These are phyloP conservation scores for Apaloderma vittatum DNA, from an alignment of 2,113 vertebrate genomes.

Conservation along the genomic window DNA sequence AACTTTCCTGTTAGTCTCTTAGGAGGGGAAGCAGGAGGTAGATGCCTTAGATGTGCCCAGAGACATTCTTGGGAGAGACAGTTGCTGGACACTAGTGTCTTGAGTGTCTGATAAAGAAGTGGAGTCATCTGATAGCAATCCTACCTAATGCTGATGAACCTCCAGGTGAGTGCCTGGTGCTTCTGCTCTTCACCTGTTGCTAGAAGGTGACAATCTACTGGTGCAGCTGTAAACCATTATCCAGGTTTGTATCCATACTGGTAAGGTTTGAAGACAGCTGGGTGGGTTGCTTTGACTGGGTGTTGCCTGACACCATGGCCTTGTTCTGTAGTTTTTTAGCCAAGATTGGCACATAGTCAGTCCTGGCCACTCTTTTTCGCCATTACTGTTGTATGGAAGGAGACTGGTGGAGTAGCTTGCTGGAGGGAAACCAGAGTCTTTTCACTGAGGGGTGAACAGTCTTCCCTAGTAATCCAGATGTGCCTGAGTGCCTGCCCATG, in stretches of 20 bases:
- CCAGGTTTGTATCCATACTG: background rate
- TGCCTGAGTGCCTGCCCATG: background rate
- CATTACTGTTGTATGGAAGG: background rate
- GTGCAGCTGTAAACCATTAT: background rate
- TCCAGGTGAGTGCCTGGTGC: background rate
- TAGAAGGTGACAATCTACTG: background rate
- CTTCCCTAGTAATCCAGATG: background rate
- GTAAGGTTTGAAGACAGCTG: background rate
- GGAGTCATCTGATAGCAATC: background rate
- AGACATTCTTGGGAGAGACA: background rate
- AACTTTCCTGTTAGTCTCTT: background rate
- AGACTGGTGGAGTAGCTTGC: background rate
- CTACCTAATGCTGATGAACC: background rate
- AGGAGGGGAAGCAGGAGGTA: background rate
- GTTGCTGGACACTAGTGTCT: fast-evolving
- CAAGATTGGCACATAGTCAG: background rate
- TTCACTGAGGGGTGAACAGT: too few species aligned
- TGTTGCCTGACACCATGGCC: fast-evolving
- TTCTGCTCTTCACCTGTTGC: background rate
- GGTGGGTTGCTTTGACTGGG: background rate
- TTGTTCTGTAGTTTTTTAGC: background rate
- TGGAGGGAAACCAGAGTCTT: background rate
- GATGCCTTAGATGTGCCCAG: background rate
- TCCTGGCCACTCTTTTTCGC: background rate
- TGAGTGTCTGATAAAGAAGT: background rate